Percentiles rank a stretch among this genome's conserved stretches.
Evolutionary conservation across 2,888 invertebrate genomes (phyloP).

Genomic region (Exephanes ischioxanthus): DNA sequence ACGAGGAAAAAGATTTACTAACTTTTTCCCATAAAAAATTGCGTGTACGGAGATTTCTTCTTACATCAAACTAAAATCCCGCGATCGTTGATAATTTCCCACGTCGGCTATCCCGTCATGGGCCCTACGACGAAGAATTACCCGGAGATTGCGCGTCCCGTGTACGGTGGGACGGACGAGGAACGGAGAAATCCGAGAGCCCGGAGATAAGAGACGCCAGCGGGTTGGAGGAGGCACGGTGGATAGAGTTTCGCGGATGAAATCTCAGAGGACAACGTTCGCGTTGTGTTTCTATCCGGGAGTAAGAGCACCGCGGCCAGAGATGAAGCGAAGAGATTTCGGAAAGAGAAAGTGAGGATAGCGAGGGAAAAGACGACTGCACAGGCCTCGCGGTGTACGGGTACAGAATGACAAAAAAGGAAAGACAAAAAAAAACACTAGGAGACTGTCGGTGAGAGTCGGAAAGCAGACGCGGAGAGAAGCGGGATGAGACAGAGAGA

Average conservation of each 20-base stretch:
- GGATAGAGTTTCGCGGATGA: slow-evolving; percentile 63
- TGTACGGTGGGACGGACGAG: not conserved
- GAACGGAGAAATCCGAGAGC: slow-evolving; percentile 39
- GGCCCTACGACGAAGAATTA: slow-evolving; percentile 26
- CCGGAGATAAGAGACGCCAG: slow-evolving; percentile 27
- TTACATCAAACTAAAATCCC: not conserved
- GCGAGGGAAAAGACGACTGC: slow-evolving; percentile 71
- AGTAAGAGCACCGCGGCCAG: slow-evolving; percentile 25
- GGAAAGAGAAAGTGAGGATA: slow-evolving; percentile 43
- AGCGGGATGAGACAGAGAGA: slow-evolving; percentile 35
- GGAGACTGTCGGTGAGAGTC: slow-evolving; percentile 45
- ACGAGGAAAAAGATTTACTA: not conserved
- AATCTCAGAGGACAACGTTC: slow-evolving; percentile 60
- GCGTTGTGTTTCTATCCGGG: slow-evolving; percentile 21
- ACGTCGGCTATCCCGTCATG: slow-evolving; percentile 9
- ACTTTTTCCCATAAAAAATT: not conserved
- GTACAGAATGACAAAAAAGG: slow-evolving; percentile 28
- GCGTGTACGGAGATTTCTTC: not conserved
- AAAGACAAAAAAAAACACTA: slow-evolving; percentile 44
- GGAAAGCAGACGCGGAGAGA: slow-evolving; percentile 38
- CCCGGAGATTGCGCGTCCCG: slow-evolving; percentile 23
- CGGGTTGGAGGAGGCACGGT: slow-evolving; percentile 14
- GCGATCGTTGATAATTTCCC: slow-evolving; percentile 24
- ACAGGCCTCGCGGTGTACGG: slow-evolving; percentile 68
- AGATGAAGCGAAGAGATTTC: slow-evolving; percentile 30